Conservation (phyloP, 2,113 vertebrate species). For the Trogon surrucura region DNA sequence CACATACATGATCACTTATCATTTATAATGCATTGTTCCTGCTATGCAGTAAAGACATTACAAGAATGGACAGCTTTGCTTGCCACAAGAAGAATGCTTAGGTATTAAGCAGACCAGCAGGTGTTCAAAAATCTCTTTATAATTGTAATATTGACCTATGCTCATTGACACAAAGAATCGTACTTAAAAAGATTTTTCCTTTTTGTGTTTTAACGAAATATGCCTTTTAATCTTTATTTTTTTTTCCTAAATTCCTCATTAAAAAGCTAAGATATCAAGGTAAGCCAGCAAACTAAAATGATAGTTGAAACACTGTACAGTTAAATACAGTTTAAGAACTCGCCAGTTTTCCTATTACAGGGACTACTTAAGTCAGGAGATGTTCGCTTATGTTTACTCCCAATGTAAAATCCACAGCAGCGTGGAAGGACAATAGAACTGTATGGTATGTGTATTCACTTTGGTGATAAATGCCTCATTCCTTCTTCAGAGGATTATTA, state of each 20-base stretch:
- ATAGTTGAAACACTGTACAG: background rate
- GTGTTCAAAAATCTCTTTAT: slow-evolving; percentile 32
- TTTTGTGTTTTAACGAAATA: background rate
- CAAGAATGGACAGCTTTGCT: slow-evolving; percentile 15
- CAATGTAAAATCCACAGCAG: slow-evolving; percentile 45
- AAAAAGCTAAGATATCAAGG: slow-evolving; percentile 5
- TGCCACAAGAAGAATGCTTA: slow-evolving; percentile 24
- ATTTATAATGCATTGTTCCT: slow-evolving; percentile 54
- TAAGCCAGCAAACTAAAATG: background rate
- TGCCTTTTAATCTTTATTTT: too few relatives aligned
- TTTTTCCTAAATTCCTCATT: background rate
- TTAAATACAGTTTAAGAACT: slow-evolving; percentile 25
- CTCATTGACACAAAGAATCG: background rate
- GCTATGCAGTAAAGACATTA: slow-evolving; percentile 9
- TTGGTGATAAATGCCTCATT: slow-evolving; percentile 79
- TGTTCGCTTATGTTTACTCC: slow-evolving; percentile 34
- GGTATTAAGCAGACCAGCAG: background rate
- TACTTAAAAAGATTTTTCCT: background rate
- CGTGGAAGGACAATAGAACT: slow-evolving; percentile 69
- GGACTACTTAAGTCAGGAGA: background rate
- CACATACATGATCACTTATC: slow-evolving; percentile 51
- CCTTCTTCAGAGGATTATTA: slow-evolving; percentile 82
- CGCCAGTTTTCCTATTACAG: background rate
- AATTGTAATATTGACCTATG: slow-evolving; percentile 44
- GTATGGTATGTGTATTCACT: slow-evolving; percentile 73